A percentile compares a stretch with the other conserved stretches of the same genome.
Evolutionary conservation across 1,140 invertebrate species (phyloP).

Genomic region (Drosophila albomicans): DNA sequence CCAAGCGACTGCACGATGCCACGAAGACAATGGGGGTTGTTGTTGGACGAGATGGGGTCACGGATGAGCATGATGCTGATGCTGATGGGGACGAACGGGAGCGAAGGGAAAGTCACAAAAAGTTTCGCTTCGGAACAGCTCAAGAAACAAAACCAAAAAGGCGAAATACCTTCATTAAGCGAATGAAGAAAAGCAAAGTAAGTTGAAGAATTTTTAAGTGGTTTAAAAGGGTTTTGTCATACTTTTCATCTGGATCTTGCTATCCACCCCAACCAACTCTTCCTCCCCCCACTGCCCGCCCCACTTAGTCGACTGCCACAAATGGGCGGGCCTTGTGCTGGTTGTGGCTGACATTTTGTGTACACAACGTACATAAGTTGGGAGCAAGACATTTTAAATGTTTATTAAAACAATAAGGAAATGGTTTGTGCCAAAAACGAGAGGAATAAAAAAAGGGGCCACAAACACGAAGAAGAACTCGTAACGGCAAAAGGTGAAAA

Average conservation of each 20-base stretch:
- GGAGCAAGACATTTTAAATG: constrained; percentile 83
- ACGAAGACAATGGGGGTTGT: no score
- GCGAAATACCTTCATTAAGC: constrained; percentile 83
- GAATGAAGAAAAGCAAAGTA: constrained; percentile 82
- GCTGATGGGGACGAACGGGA: background rate
- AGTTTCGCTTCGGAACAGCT: constrained; percentile 53
- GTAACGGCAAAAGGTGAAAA: constrained; percentile 63
- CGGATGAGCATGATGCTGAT: background rate
- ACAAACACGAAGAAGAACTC: constrained; percentile 46
- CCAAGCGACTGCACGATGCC: constrained; percentile 15
- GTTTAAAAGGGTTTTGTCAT: constrained; percentile 84
- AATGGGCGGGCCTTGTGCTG: constrained; percentile 65
- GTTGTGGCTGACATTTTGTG: constrained; percentile 71
- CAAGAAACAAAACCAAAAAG: constrained; percentile 69
- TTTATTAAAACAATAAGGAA: constrained; percentile 84
- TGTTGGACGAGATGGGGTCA: background rate
- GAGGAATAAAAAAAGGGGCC: constrained; percentile 36
- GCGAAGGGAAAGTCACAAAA: constrained; percentile 40
- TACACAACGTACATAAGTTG: constrained; percentile 68
- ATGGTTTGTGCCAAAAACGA: constrained; percentile 69
- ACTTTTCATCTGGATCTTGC: constrained; percentile 72
- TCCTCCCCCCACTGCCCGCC: background rate
- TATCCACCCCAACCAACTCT: background rate
- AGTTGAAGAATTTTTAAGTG: constrained; percentile 84
- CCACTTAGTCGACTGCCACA: constrained; percentile 47